A percentile compares a stretch with the other conserved stretches of the same genome.
Evolutionary conservation across 2,113 vertebrate species (phyloP).

Genomic region (Falcunculus frontatus): DNA sequence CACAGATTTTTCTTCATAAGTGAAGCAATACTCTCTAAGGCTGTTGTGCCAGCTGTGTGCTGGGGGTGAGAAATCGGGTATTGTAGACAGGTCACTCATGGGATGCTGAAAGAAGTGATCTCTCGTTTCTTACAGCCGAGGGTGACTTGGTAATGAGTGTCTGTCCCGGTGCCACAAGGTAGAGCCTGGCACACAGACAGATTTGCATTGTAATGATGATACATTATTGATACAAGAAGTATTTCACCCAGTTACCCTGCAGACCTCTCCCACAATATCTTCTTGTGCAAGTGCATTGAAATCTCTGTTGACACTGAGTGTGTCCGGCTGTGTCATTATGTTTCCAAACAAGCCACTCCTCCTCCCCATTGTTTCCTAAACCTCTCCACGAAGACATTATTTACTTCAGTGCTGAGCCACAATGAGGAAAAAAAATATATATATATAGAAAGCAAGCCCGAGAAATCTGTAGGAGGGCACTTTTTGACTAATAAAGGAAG

Average conservation of each 20-base stretch:
- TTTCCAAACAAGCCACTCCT: constrained; percentile 63
- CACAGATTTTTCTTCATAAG: not conserved
- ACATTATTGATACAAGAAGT: constrained; percentile 14
- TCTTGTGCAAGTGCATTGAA: constrained; percentile 54
- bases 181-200: not conserved
- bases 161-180: not conserved
- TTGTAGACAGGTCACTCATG: not conserved
- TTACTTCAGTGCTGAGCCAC: not conserved
- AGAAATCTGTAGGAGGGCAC: not conserved
- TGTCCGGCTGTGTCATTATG: constrained; percentile 38
- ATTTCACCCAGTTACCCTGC: not conserved
- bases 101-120: not conserved
- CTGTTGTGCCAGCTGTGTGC: not conserved
- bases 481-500: not conserved
- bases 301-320: constrained; percentile 37
- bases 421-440: not conserved
- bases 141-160: not conserved
- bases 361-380: constrained; percentile 35
- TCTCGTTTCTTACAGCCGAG: not conserved
- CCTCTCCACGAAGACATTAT: not conserved
- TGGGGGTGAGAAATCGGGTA: not conserved
- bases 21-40: not conserved
- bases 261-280: constrained; percentile 44
- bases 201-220: not conserved
- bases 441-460: not conserved